Base-by-base conservation (phyloP, 2,888 invertebrate genomes). In the Caenorhabditis auriculariae region DNA sequence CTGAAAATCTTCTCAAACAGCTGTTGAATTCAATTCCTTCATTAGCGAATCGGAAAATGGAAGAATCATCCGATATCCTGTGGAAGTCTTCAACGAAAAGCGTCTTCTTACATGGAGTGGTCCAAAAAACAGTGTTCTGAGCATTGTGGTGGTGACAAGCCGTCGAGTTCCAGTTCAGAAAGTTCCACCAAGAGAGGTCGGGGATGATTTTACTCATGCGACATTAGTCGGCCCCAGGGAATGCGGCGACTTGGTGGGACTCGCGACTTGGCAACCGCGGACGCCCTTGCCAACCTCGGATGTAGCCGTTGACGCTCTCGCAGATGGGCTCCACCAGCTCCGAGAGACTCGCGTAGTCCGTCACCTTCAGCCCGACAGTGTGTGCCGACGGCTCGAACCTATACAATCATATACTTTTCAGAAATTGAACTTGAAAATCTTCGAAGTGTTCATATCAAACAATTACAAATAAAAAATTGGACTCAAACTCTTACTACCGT, bases 131-230 rank as follows among this genome's bases (percentile, higher is more conserved):
- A 15, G 75, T 75, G 29, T 70, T 71, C 12, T 58, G 66, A 19
- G 60, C 54, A 60, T 76, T 76, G 37, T 68, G 64, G 15, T 69
- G 55, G 26, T 69, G 69, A 41, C 78, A 78, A 59, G 65, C 74
- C 6, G 76, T 69, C 23, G 75, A 65, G 56, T 78, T 78, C 78
- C 78, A 78, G 26, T 77, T 66, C 41, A 78, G 47, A 56, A 75
- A 77, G 43, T 78, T 74, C 78, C 78, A 78, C 78, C 78, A 78
- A 26, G 74, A 71, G 27, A 77, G 58, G 58, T 78, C 78, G 46
- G 72, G 68, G 32, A 71, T 68, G 19, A 62, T 57, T 45, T 63
- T 63, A 59, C 58, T 63, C 63, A 58, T 58, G 35, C 9, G 35
- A 32, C 23, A n/a, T n/a, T n/a, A n/a, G n/a, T n/a, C n/a, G n/a